Percentiles rank a stretch among this genome's conserved stretches.
Conservation (phyloP, 2,797 vertebrate genomes). For the Sebastes hopkinsi region DNA sequence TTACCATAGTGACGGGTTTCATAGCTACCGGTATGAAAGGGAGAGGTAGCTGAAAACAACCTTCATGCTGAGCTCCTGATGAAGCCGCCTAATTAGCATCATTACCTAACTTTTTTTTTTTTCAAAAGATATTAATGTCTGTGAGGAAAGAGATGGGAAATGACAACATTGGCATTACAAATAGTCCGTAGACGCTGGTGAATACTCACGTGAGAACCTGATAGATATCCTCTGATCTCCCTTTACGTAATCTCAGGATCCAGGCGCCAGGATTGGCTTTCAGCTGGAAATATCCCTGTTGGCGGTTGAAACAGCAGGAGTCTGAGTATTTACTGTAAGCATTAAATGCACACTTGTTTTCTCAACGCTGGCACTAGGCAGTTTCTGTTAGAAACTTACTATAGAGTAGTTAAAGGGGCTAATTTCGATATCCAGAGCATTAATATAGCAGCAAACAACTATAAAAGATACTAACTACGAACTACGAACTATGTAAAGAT, state of each 20-base stretch:
- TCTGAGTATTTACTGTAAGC: neutral
- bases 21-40: constrained; percentile 48
- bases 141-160: neutral
- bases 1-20: constrained; percentile 78
- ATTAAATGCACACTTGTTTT: constrained; percentile 6
- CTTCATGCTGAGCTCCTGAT: constrained; percentile 48
- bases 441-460: too few species aligned
- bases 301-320: constrained; percentile 11
- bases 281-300: constrained; percentile 97
- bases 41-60: constrained; percentile 56
- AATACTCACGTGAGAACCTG: constrained; percentile 90
- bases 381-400: neutral
- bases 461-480: too few species aligned
- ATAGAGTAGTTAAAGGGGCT: neutral
- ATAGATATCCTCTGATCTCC: constrained; percentile 94
- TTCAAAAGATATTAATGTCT: neutral
- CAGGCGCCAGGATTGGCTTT: constrained; percentile 98
- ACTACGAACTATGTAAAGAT: too few species aligned
- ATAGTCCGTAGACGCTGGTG: neutral
- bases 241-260: constrained; percentile 90
- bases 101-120: neutral
- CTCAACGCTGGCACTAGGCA: neutral
- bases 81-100: constrained; percentile 40
- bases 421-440: too few species aligned
- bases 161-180: neutral